phyloP scores from a whole-genome alignment of 2,888 invertebrate genomes.

The Conops quadrifasciatus region DNA sequence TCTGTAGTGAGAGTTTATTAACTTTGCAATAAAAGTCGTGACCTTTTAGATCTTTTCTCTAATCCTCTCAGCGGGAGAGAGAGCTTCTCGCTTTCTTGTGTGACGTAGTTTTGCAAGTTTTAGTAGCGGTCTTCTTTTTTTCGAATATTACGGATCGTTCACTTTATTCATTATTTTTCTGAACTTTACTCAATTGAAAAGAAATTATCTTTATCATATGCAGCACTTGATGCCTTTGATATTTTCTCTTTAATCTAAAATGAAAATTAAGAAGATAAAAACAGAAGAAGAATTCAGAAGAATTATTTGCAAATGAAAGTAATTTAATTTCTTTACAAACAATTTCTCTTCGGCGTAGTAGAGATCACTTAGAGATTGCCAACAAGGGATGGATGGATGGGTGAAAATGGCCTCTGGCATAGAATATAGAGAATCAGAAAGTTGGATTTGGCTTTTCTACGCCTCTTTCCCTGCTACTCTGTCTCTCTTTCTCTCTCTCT shows the following conservation, averaged over 20 bases:
- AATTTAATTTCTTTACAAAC: constrained; percentile 15
- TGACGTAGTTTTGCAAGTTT: no score
- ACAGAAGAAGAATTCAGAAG: neutral
- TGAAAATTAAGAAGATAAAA: neutral
- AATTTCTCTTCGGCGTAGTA: constrained; percentile 6
- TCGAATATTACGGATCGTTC: no score
- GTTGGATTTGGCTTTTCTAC: neutral
- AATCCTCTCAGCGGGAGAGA: no score
- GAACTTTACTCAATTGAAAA: no score
- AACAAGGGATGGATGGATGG: no score
- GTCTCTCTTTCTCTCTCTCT: neutral
- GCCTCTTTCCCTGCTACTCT: no score
- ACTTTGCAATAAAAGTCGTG: no score
- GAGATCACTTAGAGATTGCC: no score
- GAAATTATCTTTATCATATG: neutral
- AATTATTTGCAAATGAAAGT: neutral
- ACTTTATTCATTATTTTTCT: no score
- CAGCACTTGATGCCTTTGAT: neutral
- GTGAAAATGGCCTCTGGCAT: neutral
- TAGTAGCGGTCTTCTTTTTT: no score
- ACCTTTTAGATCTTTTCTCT: no score
- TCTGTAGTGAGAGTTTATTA: neutral
- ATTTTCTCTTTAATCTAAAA: neutral
- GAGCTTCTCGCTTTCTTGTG: no score
- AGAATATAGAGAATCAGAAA: neutral